Evolutionary conservation across 2,888 invertebrate genomes (phyloP).

Genomic region (Girardia tigrina): DNA sequence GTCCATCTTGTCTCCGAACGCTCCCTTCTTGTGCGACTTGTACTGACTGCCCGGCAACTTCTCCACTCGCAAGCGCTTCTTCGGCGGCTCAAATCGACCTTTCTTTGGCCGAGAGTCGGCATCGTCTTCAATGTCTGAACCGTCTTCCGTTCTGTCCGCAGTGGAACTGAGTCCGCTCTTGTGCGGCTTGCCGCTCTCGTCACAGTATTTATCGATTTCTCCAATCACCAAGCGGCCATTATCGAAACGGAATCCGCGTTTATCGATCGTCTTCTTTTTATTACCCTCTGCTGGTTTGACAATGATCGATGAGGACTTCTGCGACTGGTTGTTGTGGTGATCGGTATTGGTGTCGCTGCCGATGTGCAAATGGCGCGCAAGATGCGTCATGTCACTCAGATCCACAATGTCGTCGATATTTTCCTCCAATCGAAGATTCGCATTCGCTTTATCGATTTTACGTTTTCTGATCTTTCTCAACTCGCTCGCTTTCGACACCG

Average conservation of each 20-base stretch:
- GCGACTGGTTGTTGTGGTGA: neutral
- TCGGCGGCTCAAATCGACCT: neutral
- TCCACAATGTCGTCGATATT: neutral
- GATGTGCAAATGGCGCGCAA: neutral
- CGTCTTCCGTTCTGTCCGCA: neutral
- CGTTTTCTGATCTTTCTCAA: neutral
- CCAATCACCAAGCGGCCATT: conserved; percentile 1
- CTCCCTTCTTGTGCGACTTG: neutral
- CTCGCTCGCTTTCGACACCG: neutral
- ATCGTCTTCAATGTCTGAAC: neutral
- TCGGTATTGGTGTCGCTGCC: neutral
- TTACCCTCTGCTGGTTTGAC: neutral
- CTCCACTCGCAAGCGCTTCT: neutral
- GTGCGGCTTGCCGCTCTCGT: too few relatives aligned
- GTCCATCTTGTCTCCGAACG: neutral
- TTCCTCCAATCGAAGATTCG: neutral
- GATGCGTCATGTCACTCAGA: neutral
- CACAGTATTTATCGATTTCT: neutral
- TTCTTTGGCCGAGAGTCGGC: neutral
- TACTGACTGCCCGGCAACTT: neutral
- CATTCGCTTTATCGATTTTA: neutral
- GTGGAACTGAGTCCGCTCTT: too few relatives aligned
- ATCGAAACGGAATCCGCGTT: neutral
- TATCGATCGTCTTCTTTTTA: neutral
- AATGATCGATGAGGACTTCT: neutral